Evolutionary conservation across 2,888 invertebrate genomes (phyloP).

Genomic region (Rotaria macrura): DNA sequence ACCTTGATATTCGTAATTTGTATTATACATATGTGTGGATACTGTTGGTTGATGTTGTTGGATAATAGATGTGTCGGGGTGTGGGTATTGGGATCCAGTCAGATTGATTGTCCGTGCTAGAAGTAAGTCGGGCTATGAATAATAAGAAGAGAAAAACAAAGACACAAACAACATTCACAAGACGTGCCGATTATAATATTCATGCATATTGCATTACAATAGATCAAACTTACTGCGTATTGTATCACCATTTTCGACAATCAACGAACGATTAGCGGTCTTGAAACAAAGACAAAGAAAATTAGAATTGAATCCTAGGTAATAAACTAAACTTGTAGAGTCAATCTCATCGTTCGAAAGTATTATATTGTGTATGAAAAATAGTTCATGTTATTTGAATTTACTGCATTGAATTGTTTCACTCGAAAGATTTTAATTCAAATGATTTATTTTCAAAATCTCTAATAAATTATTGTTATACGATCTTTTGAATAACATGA

Average conservation of each 20-base stretch:
- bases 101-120: not conserved
- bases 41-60: not conserved
- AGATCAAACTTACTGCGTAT: not conserved
- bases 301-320: no score
- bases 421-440: no score
- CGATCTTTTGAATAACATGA: no score
- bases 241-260: not conserved
- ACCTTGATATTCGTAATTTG: not conserved
- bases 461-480: no score
- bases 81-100: not conserved
- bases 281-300: not conserved
- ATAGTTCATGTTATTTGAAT: no score
- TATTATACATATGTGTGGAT: constrained; percentile 7
- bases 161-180: not conserved
- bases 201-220: not conserved
- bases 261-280: not conserved
- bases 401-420: no score
- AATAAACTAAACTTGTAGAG: no score
- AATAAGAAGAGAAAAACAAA: not conserved
- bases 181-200: not conserved
- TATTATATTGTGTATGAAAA: no score
- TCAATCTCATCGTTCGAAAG: no score
- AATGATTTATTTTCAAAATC: no score
- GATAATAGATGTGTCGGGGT: not conserved
- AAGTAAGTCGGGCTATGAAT: constrained; percentile 16